Evolutionary conservation across 2,113 vertebrate genomes (phyloP).

Genomic region (Rynchops niger): DNA sequence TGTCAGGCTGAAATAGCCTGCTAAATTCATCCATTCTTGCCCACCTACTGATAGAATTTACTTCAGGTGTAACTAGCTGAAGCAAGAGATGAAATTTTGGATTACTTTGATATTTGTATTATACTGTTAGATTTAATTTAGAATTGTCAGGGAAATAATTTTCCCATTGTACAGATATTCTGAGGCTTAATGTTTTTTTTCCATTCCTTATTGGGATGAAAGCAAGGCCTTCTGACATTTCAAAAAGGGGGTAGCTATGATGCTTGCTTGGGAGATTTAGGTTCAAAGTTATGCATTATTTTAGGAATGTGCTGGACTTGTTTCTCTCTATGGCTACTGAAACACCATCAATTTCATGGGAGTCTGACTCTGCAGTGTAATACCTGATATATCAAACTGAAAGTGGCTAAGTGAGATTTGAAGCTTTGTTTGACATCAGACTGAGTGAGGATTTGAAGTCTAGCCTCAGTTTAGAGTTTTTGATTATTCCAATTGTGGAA

Average conservation of each 20-base stretch:
- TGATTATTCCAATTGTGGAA: neutral
- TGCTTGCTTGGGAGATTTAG: neutral
- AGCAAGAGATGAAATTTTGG: neutral
- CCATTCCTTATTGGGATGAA: neutral
- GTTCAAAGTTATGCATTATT: neutral
- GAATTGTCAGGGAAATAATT: neutral
- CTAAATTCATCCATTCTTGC: neutral
- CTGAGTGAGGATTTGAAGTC: neutral
- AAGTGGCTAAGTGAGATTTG: neutral
- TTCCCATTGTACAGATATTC: neutral
- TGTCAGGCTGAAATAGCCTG: neutral
- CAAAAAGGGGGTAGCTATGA: neutral
- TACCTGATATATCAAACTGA: neutral
- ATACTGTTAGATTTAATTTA: neutral
- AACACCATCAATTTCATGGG: neutral
- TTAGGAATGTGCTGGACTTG: neutral
- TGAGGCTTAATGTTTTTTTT: neutral
- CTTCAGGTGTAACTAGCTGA: neutral
- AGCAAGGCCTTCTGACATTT: neutral
- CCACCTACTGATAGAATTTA: neutral
- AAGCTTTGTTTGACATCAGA: neutral
- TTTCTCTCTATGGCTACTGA: neutral
- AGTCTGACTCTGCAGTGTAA: neutral
- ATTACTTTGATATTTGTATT: neutral
- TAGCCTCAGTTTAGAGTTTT: neutral